Conservation (phyloP, 2,888 invertebrate species). For the Drosophila mettleri region DNA sequence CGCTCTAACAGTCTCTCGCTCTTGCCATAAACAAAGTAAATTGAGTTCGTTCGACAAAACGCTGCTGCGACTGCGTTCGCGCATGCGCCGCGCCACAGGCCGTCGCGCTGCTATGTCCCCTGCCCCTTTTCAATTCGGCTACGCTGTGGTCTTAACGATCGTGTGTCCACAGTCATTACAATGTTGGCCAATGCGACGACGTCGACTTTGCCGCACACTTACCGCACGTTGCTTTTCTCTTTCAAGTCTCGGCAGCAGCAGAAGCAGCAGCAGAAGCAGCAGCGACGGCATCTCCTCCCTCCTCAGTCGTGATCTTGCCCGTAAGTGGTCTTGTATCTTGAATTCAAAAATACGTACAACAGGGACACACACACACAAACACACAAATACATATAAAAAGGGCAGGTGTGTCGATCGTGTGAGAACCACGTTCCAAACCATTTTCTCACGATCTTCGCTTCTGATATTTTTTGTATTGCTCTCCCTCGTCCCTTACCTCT, state of each 20-base stretch:
- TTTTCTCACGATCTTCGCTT: conserved; percentile 85
- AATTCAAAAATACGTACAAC: conserved; percentile 72
- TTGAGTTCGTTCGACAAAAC: conserved; percentile 81
- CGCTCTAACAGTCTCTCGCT: conserved; percentile 33
- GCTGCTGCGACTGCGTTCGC: conserved; percentile 53
- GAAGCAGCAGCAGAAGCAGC: conserved; percentile 27
- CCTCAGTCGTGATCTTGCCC: conserved; percentile 84
- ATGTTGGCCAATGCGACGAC: conserved; percentile 80
- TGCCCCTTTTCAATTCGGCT: conserved; percentile 45
- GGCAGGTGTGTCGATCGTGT: conserved; percentile 86
- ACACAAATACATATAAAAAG: conserved; percentile 76
- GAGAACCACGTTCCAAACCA: conserved; percentile 86
- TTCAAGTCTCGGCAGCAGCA: conserved; percentile 47
- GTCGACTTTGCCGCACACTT: conserved; percentile 67
- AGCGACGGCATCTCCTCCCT: conserved; percentile 35
- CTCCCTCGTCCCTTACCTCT: conserved; percentile 14
- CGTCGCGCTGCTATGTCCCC: conserved; percentile 6
- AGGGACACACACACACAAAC: conserved; percentile 49
- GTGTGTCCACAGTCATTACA: conserved; percentile 84
- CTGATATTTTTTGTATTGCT: conserved; percentile 76
- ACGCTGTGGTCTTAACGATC: conserved; percentile 79
- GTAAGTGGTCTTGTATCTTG: conserved; percentile 84
- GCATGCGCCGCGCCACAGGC: conserved; percentile 74
- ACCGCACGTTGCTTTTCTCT: conserved; percentile 80
- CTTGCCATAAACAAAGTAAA: conserved; percentile 74